Evolutionary conservation across 2,888 invertebrate species (phyloP).

Genomic region (Prosopocoilus inquinatus): DNA sequence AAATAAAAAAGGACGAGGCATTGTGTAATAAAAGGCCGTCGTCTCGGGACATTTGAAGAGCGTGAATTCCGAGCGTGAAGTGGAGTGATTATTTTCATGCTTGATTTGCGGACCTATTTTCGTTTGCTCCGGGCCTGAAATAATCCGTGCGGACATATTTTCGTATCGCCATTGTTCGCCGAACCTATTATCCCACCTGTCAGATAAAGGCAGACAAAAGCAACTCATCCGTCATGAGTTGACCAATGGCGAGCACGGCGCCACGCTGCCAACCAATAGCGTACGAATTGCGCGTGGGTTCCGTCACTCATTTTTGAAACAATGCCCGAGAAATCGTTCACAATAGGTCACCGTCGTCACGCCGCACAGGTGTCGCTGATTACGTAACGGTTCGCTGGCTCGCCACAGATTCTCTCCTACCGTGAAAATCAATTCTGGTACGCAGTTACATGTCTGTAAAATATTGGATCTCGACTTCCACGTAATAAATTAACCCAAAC

Average conservation of each 20-base stretch:
- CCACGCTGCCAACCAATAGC: conserved; percentile 45
- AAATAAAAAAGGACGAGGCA: too few species aligned
- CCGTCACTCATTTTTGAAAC: conserved; percentile 25
- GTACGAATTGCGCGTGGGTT: conserved; percentile 48
- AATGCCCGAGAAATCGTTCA: conserved; percentile 20
- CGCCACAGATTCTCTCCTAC: too few species aligned
- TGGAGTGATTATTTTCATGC: conserved; percentile 22
- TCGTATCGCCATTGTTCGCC: conserved; percentile 44
- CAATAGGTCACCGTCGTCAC: conserved; percentile 13
- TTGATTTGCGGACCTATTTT: conserved; percentile 14
- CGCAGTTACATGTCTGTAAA: too few species aligned
- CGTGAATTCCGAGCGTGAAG: too few species aligned
- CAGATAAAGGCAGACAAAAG: conserved; percentile 42
- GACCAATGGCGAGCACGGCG: conserved; percentile 42
- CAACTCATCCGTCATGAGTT: conserved; percentile 44
- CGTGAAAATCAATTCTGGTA: too few species aligned
- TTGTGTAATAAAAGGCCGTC: too few species aligned
- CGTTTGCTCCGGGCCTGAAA: conserved; percentile 17
- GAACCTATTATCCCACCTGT: conserved; percentile 48
- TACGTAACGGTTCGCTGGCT: too few species aligned
- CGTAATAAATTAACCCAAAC: too few species aligned
- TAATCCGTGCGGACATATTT: conserved; percentile 27
- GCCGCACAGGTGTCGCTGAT: too few species aligned
- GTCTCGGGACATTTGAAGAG: too few species aligned
- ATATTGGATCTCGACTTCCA: too few species aligned